phyloP scores from a whole-genome alignment of 1,140 invertebrate genomes.

The Antheraea pernyi region DNA sequence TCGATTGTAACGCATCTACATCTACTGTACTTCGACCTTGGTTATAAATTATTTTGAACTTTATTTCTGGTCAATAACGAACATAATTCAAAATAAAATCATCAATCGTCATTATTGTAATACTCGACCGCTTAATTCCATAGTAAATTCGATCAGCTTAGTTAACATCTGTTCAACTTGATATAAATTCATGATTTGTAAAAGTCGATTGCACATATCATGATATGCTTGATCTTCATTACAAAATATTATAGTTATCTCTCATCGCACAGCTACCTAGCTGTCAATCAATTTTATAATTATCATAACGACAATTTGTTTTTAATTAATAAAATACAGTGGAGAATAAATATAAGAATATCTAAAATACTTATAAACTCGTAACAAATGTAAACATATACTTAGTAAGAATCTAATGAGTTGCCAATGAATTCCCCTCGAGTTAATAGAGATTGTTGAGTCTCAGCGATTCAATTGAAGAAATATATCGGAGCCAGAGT shows the following conservation, averaged over 20 bases:
- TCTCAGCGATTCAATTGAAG: constrained; percentile 58
- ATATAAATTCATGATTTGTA: constrained; percentile 47
- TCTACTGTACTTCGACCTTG: constrained; percentile 65
- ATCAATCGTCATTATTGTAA: constrained; percentile 50
- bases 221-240: background rate
- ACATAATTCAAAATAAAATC: constrained; percentile 54
- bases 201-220: constrained; percentile 25
- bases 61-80: constrained; percentile 51
- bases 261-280: background rate
- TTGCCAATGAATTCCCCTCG: constrained; percentile 52
- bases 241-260: background rate
- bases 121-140: constrained; percentile 71
- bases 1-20: constrained; percentile 70
- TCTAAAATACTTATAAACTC: constrained; percentile 80
- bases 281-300: constrained; percentile 20
- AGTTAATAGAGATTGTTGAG: constrained; percentile 42
- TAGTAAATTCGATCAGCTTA: constrained; percentile 78
- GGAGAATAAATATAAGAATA: constrained; percentile 80
- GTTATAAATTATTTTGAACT: constrained; percentile 52
- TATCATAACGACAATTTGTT: constrained; percentile 42
- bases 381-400: constrained; percentile 79
- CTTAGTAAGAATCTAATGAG: constrained; percentile 53
- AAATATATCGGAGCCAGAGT: constrained; percentile 63
- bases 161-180: constrained; percentile 46
- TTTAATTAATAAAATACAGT: constrained; percentile 64